Evolutionary conservation across 2,888 invertebrate genomes (phyloP), one percentile per base, ranked within the genome.

Genomic region (Ormyrus pomaceus): DNA sequence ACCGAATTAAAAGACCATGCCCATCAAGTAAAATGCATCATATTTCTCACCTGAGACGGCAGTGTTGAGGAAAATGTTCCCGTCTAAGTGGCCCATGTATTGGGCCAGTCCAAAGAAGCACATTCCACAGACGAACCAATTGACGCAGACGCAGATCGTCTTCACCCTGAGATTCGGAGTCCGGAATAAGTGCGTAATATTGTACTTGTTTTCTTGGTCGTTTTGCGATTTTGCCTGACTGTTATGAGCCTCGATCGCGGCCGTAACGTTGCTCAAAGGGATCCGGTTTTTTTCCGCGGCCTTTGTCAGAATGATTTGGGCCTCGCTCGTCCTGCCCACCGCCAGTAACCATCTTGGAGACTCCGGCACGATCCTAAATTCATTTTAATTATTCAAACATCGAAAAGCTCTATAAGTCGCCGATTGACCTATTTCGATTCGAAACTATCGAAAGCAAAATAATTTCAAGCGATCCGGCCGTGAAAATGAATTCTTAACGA

Each of bases 81-180:
- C 93, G 34, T 91, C 91, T 71, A 93, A 86, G 79, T 92, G 88
- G 7, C 91, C 91, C 71, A 92, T 90, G 83, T 92, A 93, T 85
- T 93, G 92, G 5, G 92, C 90, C 65, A 94, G 86, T 45, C 93
- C 93, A 82, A 93, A 93, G 86, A 93, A 93, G 81, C 92, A 92
- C 85, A 92, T 90, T n/a, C 92, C 92, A 62, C 92, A 92, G 0
- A 92, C 91, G 46, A 92, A 91, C 93, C 92, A 92, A 84, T 91
- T 92, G 81, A 91, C 86, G 80, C 90, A 90, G 62, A 91, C 86
- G 81, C 89, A 90, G 48, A 91, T 83, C 6, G 89, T 91, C 81
- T 91, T 91, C 51, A 88, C 78, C 76, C 91, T 86, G 79, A 91
- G 84, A 84, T 90, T 90, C 1, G 89, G 89, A 1, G 91, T 91